Conservation (phyloP, 2,797 vertebrate genomes). For the Epinephelus coioides region DNA sequence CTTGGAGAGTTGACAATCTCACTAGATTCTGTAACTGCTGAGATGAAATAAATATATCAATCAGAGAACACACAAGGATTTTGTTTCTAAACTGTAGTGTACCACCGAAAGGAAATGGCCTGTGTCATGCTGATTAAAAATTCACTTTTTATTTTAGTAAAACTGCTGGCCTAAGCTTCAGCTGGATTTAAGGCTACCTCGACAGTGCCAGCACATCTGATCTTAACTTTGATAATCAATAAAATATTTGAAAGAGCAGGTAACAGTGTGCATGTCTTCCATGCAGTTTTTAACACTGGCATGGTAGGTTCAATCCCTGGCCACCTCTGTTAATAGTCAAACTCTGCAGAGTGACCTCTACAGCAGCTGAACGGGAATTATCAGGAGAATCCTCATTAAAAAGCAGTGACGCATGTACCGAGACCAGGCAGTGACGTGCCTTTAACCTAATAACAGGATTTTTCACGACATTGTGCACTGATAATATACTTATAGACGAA, state of each 20-base stretch:
- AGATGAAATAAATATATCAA: conserved; percentile 4
- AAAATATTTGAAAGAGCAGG: conserved; percentile 38
- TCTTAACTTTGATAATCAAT: conserved; percentile 43
- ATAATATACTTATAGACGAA: conserved; percentile 34
- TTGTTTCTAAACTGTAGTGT: neutral
- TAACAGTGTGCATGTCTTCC: conserved; percentile 31
- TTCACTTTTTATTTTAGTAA: neutral
- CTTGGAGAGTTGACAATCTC: neutral
- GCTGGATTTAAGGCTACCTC: neutral
- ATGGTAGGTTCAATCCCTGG: conserved; percentile 34
- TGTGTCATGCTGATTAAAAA: neutral
- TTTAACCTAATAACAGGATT: conserved; percentile 51
- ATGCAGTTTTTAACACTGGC: conserved; percentile 51
- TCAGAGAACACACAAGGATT: neutral
- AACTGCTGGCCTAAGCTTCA: neutral
- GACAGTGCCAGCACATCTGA: conserved; percentile 24
- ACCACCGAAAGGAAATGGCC: neutral
- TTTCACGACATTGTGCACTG: conserved; percentile 48
- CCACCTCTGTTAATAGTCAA: conserved; percentile 37
- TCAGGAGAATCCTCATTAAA: conserved; percentile 55
- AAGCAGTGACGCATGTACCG: conserved; percentile 47
- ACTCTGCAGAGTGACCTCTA: conserved; percentile 45
- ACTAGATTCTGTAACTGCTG: neutral
- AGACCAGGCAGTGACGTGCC: conserved; percentile 30
- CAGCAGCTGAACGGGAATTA: conserved; percentile 47